Conservation (phyloP, 2,888 invertebrate genomes). For the Synanthedon vespiformis region DNA sequence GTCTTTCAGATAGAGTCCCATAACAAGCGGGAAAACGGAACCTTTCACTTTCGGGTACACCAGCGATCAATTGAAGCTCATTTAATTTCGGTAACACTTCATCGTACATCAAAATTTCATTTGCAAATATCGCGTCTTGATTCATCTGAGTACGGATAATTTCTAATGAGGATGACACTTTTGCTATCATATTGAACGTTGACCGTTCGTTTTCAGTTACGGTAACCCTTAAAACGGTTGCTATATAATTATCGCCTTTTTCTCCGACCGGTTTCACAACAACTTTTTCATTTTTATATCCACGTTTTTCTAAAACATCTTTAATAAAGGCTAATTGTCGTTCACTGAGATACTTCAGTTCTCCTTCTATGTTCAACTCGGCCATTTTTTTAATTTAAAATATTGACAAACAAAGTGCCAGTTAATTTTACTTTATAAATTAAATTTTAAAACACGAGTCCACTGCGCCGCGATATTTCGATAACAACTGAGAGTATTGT, state of each 20-base stretch:
- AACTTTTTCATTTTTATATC: background rate
- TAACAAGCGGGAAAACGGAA: background rate
- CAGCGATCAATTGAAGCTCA: background rate
- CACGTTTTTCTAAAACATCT: background rate
- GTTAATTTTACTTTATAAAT: background rate
- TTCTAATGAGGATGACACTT: background rate
- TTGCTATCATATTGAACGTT: background rate
- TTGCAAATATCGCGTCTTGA: background rate
- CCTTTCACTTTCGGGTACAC: background rate
- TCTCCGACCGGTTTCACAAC: background rate
- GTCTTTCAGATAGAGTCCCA: background rate
- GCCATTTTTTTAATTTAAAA: background rate
- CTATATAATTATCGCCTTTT: conserved; percentile 22
- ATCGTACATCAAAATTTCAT: background rate
- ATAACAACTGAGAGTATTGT: background rate
- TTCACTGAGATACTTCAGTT: background rate
- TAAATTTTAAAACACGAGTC: background rate
- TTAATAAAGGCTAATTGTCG: background rate
- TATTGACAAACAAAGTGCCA: background rate
- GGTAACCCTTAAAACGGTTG: background rate
- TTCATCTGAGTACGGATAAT: background rate
- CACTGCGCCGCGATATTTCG: background rate
- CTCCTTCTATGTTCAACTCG: background rate
- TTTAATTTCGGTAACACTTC: background rate
- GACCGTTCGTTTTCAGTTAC: background rate